phyloP scores from a whole-genome alignment of 2,113 vertebrate genomes.

The Pelecanus crispus region DNA sequence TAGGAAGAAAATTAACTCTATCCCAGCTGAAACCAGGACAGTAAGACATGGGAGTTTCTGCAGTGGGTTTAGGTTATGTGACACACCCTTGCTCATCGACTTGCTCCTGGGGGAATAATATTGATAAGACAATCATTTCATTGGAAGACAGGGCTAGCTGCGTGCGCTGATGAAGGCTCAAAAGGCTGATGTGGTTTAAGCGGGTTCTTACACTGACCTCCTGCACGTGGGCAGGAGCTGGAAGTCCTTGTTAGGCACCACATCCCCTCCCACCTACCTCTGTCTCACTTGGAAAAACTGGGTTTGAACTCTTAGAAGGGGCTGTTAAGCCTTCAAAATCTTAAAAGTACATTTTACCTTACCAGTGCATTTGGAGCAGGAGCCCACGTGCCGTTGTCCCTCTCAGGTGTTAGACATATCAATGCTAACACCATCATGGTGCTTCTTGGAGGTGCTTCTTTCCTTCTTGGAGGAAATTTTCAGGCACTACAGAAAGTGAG shows the following conservation, averaged over 20 bases:
- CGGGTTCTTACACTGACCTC: neutral
- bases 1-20: too few relatives aligned
- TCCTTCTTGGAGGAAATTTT: neutral
- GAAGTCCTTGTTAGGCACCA: neutral
- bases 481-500: neutral
- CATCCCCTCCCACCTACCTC: neutral
- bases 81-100: neutral
- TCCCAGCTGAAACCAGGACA: too few relatives aligned
- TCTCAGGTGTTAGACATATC: neutral
- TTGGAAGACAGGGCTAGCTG: neutral
- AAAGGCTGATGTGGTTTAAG: neutral
- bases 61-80: neutral
- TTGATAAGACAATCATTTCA: neutral
- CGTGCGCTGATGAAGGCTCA: accelerated
- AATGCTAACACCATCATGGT: neutral
- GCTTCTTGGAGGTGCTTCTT: neutral
- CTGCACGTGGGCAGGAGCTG: neutral
- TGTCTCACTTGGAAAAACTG: neutral
- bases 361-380: neutral
- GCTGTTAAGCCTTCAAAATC: neutral
- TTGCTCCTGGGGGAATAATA: neutral
- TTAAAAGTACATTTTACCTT: neutral
- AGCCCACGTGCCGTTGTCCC: neutral
- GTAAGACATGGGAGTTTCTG: neutral
- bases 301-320: neutral